These are phyloP conservation scores for Vollenhovia emeryi DNA, from an alignment of 1,140 invertebrate genomes.

Conservation along the genomic window DNA sequence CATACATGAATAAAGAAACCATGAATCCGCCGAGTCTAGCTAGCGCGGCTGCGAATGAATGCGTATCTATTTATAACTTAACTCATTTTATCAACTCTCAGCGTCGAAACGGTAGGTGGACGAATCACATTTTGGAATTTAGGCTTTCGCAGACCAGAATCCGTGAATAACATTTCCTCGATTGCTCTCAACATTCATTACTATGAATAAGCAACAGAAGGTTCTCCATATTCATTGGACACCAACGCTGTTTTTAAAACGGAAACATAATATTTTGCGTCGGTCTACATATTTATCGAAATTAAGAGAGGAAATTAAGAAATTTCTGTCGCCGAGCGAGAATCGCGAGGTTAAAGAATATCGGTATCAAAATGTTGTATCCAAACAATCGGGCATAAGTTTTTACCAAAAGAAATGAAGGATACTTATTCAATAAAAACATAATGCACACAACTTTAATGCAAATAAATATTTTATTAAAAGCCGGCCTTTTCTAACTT, in stretches of 20 bases:
- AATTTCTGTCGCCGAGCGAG: background rate
- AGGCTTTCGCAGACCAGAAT: background rate
- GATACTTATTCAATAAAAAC: too few relatives aligned
- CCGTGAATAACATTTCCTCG: background rate
- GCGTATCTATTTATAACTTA: constrained; percentile 62
- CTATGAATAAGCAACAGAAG: background rate
- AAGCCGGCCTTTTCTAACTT: too few relatives aligned
- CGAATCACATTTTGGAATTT: background rate
- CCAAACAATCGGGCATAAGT: too few relatives aligned
- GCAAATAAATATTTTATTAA: too few relatives aligned
- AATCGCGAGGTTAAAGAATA: too few relatives aligned
- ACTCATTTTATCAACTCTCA: constrained; percentile 33
- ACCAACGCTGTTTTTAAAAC: background rate
- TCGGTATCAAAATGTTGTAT: too few relatives aligned
- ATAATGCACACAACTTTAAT: too few relatives aligned
- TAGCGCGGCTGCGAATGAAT: constrained; percentile 59
- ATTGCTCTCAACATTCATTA: background rate
- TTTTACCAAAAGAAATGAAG: too few relatives aligned
- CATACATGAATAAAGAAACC: constrained; percentile 73
- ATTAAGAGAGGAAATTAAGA: constrained; percentile 17
- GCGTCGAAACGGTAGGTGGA: background rate
- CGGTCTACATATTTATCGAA: background rate
- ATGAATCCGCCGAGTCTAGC: constrained; percentile 64
- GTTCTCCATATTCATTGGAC: background rate
- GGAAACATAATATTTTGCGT: background rate